These are phyloP conservation scores for Aporophyla lueneburgensis DNA, from an alignment of 2,888 invertebrate species.

Conservation along the genomic window DNA sequence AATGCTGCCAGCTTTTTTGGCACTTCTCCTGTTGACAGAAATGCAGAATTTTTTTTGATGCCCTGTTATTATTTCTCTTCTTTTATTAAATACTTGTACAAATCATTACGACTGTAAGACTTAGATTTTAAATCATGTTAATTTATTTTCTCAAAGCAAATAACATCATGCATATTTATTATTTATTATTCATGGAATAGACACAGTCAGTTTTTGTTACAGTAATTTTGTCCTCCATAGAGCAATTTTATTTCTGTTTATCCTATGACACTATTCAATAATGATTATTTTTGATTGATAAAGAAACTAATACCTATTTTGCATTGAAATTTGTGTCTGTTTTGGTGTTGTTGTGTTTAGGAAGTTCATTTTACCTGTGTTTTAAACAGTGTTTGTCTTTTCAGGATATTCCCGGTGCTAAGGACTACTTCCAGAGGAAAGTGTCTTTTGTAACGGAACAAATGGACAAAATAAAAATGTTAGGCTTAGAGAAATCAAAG, in stretches of 20 bases:
- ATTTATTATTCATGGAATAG: background rate
- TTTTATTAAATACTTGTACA: too few relatives aligned
- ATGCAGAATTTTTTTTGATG: too few relatives aligned
- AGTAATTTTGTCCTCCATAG: background rate
- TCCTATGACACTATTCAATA: background rate
- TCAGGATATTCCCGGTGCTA: slow-evolving; percentile 94
- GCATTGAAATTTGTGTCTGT: background rate
- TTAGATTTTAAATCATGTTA: too few relatives aligned
- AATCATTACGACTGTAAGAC: too few relatives aligned
- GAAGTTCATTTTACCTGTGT: background rate
- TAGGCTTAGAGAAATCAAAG: slow-evolving; percentile 96
- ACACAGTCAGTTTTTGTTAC: background rate
- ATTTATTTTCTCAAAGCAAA: too few relatives aligned
- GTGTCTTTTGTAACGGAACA: slow-evolving; percentile 97
- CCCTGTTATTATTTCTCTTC: too few relatives aligned
- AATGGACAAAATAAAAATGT: slow-evolving; percentile 97
- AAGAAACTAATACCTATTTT: background rate
- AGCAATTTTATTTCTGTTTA: background rate
- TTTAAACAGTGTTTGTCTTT: slow-evolving; percentile 58
- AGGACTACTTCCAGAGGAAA: slow-evolving; percentile 98
- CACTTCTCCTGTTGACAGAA: too few relatives aligned
- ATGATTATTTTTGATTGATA: background rate
- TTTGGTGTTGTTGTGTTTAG: background rate
- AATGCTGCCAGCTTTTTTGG: too few relatives aligned
- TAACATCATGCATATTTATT: too few relatives aligned